These are phyloP conservation scores for Papilio glaucus DNA, from an alignment of 1,140 invertebrate species.

Conservation along the genomic window DNA sequence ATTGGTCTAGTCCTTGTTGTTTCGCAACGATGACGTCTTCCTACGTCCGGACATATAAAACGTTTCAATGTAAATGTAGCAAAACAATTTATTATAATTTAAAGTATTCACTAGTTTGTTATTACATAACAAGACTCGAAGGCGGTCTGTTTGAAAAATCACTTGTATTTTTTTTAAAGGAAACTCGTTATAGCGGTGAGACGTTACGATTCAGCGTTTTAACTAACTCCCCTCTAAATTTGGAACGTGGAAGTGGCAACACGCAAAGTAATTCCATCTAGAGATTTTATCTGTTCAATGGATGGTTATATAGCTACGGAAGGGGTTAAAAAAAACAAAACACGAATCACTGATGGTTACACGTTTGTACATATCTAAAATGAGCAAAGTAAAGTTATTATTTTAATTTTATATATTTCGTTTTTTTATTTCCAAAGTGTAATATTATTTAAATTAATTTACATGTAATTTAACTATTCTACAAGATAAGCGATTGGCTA, in stretches of 20 bases:
- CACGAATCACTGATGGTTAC: conserved; percentile 59
- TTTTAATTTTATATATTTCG: neutral
- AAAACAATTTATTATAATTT: too few relatives aligned
- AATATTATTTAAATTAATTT: too few relatives aligned
- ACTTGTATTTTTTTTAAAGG: conserved; percentile 35
- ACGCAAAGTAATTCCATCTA: conserved; percentile 69
- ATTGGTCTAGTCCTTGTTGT: too few relatives aligned
- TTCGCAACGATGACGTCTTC: too few relatives aligned
- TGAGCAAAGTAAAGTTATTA: conserved; percentile 2
- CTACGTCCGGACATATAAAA: too few relatives aligned
- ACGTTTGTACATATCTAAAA: neutral
- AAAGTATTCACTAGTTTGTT: too few relatives aligned
- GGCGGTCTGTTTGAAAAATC: too few relatives aligned
- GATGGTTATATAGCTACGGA: conserved; percentile 74
- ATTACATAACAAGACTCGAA: too few relatives aligned
- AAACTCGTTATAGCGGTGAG: conserved; percentile 31
- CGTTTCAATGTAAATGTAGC: too few relatives aligned
- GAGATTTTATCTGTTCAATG: conserved; percentile 78
- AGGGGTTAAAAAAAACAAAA: conserved; percentile 64
- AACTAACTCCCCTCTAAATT: conserved; percentile 58
- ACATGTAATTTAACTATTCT: too few relatives aligned
- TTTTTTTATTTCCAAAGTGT: neutral
- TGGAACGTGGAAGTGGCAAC: conserved; percentile 63
- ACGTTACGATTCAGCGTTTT: conserved; percentile 51
- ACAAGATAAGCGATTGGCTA: too few relatives aligned